Conservation (phyloP, 2,797 vertebrate genomes). For the Accipiter minullus region DNA sequence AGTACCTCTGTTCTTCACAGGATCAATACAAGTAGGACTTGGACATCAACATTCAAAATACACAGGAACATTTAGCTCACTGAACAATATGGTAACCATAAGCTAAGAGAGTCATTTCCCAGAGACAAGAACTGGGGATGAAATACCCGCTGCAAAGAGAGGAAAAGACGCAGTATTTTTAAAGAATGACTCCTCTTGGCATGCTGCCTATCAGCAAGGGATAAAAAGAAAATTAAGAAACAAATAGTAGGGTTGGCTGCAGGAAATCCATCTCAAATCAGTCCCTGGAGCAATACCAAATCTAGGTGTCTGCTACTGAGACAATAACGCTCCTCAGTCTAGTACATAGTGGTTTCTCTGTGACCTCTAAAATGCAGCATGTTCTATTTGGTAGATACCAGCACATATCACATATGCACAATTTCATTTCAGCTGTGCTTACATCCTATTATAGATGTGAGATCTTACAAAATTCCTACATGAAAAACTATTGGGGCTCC, state of each 20-base stretch:
- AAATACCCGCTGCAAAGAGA: background rate
- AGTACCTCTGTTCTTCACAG: background rate
- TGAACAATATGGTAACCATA: background rate
- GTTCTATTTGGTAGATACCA: background rate
- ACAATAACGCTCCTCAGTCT: background rate
- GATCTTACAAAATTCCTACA: background rate
- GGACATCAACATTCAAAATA: background rate
- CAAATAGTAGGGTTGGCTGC: background rate
- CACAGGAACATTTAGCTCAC: background rate
- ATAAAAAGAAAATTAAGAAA: background rate
- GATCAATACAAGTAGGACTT: background rate
- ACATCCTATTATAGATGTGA: background rate
- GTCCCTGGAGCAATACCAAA: background rate
- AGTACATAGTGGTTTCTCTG: background rate
- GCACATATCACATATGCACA: fast-evolving
- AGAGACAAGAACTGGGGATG: background rate
- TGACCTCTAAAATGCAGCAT: background rate
- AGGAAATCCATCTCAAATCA: background rate
- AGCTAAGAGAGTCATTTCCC: background rate
- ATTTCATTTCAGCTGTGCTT: background rate
- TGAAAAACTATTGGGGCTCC: background rate
- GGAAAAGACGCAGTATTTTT: background rate
- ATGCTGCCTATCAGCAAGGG: background rate
- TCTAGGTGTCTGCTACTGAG: background rate
- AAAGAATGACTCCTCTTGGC: background rate